Evolutionary conservation across 2,113 vertebrate species (phyloP).

Genomic region (Xiphias gladius): DNA sequence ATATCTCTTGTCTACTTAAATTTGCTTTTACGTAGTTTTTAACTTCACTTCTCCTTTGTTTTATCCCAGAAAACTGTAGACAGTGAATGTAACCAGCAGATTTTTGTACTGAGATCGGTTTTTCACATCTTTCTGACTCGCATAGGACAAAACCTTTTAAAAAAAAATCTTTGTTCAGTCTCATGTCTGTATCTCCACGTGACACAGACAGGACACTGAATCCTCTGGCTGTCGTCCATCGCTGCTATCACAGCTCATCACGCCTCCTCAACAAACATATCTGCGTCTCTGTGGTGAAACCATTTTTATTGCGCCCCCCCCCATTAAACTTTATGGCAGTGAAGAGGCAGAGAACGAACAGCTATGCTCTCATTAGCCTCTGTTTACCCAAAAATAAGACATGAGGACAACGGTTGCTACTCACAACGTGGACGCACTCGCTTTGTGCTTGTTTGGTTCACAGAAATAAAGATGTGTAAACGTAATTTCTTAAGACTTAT

Average conservation of each 20-base stretch:
- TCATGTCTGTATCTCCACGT: background rate
- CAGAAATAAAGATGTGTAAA: background rate
- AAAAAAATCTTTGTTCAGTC: background rate
- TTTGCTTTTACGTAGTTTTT: too few species aligned
- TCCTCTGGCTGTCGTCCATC: background rate
- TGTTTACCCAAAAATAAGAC: constrained; percentile 70
- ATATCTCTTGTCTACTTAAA: too few species aligned
- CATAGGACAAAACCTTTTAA: too few species aligned
- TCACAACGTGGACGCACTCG: background rate
- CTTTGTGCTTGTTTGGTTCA: background rate
- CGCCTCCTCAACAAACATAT: constrained; percentile 67
- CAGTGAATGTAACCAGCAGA: too few species aligned
- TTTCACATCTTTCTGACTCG: too few species aligned
- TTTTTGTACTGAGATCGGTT: too few species aligned
- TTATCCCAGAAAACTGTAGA: too few species aligned
- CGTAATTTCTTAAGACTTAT: background rate
- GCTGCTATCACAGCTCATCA: constrained; percentile 43
- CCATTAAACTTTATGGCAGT: constrained; percentile 80
- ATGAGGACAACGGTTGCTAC: constrained; percentile 40
- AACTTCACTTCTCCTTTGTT: too few species aligned
- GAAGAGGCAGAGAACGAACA: constrained; percentile 39
- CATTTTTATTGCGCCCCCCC: constrained; percentile 65
- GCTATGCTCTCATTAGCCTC: constrained; percentile 56
- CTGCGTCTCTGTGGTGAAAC: constrained; percentile 78
- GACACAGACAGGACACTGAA: background rate